Evolutionary conservation across 2,888 invertebrate species (phyloP), one percentile per base, ranked within the genome.

Genomic region (Lasioglossum calceatum): DNA sequence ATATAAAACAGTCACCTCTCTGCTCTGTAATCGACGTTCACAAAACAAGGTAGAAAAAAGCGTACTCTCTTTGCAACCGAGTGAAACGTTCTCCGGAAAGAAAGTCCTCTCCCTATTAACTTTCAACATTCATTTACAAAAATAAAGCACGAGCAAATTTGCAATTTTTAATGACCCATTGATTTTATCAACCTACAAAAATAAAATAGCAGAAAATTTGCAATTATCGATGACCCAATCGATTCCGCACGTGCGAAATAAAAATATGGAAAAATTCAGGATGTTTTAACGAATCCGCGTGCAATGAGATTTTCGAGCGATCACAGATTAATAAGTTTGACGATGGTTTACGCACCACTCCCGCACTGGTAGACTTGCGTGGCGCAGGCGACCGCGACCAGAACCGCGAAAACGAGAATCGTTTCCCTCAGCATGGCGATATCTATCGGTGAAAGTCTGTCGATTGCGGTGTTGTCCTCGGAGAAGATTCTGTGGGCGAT

Each of bases 401-500:
- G 87, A 81, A 91, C 90, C 84, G 90, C 89, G 85, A 94, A 88
- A 89, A 94, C 91, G 84, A 94, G 86, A 76, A 92, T 27, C 82
- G 91, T 92, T 93, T 87, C 89, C 88, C 87, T 92, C 87, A 90
- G 82, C 93, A 93, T 89, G 91, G 27, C 27, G 61, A 27, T 27
- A 27, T n/a, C 47, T 36, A 8, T 88, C 83, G 90, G 93, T 92
- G 93, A 93, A 93, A 93, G 93, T 90, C 16, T 39, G n/a, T 5
- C 61, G 27, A 5, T 58, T 36, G 58, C 61, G 39, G 54, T 39
- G 71, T 47, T 61, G 64, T 78, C 32, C 77, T 75, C 58, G 76
- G 2, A 58, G 76, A 73, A 27, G 77, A 71, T 16, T 76, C 14
- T 47, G 61, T 71, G 19, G 32, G 50, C 32, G 23, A 50, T 44